Evolutionary conservation across 2,888 invertebrate genomes (phyloP).

Genomic region (Dastarcus helophoroides): DNA sequence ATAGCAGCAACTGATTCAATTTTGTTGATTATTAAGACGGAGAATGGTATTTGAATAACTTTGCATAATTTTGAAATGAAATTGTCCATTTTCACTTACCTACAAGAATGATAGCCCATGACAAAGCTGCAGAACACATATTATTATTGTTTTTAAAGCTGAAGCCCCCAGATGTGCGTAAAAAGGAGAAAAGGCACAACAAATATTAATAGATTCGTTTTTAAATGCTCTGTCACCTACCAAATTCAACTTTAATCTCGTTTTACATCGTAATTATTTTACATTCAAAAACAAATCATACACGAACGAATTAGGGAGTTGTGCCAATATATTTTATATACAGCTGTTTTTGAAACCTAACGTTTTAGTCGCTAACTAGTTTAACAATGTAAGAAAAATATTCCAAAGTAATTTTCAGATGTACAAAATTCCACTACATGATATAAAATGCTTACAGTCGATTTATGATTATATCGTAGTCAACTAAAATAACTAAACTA

Average conservation of each 20-base stretch:
- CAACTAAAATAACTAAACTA: constrained; percentile 6
- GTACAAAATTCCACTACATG: too few relatives aligned
- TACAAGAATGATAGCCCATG: too few relatives aligned
- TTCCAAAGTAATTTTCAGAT: too few relatives aligned
- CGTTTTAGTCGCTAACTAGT: not conserved
- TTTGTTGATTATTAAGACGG: too few relatives aligned
- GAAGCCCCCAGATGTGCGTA: constrained; percentile 27
- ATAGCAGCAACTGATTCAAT: too few relatives aligned
- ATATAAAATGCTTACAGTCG: too few relatives aligned
- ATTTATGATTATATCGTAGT: too few relatives aligned
- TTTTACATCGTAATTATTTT: constrained; percentile 9
- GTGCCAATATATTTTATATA: constrained; percentile 25
- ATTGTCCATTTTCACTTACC: too few relatives aligned
- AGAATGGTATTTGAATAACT: too few relatives aligned
- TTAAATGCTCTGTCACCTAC: constrained; percentile 17
- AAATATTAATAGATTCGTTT: constrained; percentile 24
- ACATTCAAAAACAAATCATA: constrained; percentile 17
- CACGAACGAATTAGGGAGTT: constrained; percentile 14
- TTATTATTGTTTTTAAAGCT: constrained; percentile 4
- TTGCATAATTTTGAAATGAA: too few relatives aligned
- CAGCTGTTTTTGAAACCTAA: constrained; percentile 29
- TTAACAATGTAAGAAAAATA: constrained; percentile 6
- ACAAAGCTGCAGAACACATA: constrained; percentile 13
- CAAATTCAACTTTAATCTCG: constrained; percentile 2
- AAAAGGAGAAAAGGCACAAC: constrained; percentile 33